These are phyloP conservation scores for western clawed frog (Xenopus tropicalis) DNA, from an alignment of 2,113 vertebrate genomes.

Conservation along the genomic window UCB_Xtro_10.0 CM004445.2:47704001-47704500, in stretches of 20 bases:
- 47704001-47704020: too few relatives aligned
- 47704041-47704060: too few relatives aligned
- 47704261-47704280: background rate
- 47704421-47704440: slow-evolving; percentile 27
- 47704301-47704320: background rate
- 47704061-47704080: too few relatives aligned
- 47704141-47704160: too few relatives aligned
- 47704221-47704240: too few relatives aligned
- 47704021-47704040: too few relatives aligned
- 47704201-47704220: too few relatives aligned
- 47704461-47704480: slow-evolving; percentile 33
- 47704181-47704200: background rate
- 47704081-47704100: too few relatives aligned
- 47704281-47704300: background rate
- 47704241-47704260: too few relatives aligned
- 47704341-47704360: background rate
- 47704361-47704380: slow-evolving; percentile 21
- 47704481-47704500: slow-evolving; percentile 8
- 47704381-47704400: slow-evolving; percentile 17
- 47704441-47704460: slow-evolving; percentile 25
- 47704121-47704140: too few relatives aligned
- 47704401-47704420: slow-evolving; percentile 43
- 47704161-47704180: too few relatives aligned
- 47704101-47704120: too few relatives aligned
- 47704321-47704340: background rate